Conservation (phyloP, 2,797 vertebrate species). For the Eidolon dupreanum region DNA sequence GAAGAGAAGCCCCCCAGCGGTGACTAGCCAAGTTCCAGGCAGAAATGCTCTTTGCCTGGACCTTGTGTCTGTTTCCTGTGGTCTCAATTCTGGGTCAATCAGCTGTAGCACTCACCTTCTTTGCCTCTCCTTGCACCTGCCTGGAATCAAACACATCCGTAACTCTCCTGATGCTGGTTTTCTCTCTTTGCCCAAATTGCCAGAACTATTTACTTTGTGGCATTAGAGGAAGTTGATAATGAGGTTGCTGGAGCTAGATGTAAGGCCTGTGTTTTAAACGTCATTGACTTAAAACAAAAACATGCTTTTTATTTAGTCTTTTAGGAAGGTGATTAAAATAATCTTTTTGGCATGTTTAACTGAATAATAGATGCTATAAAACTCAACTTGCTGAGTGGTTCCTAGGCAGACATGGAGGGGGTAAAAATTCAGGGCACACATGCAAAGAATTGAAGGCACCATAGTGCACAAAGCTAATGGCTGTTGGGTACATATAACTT, state of each 20-base stretch:
- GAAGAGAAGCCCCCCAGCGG: constrained; percentile 70
- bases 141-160: neutral
- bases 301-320: constrained; percentile 22
- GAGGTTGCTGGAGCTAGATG: neutral
- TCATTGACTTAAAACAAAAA: constrained; percentile 2
- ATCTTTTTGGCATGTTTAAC: neutral
- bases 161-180: neutral
- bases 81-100: neutral
- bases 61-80: neutral
- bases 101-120: neutral
- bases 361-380: neutral
- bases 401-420: neutral
- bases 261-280: constrained; percentile 33
- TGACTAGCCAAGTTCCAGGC: constrained; percentile 65
- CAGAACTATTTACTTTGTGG: neutral
- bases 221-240: constrained; percentile 12
- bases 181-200: constrained; percentile 18
- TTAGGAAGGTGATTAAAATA: constrained; percentile 12
- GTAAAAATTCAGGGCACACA: neutral
- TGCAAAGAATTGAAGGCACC: neutral
- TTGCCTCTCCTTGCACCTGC: neutral
- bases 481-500: neutral
- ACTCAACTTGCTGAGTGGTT: neutral
- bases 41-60: constrained; percentile 31
- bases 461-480: neutral